A percentile compares a stretch with the other conserved stretches of the same genome.
Conservation (phyloP, 2,113 vertebrate species). For the Petrocephalus microphthalmus region DNA sequence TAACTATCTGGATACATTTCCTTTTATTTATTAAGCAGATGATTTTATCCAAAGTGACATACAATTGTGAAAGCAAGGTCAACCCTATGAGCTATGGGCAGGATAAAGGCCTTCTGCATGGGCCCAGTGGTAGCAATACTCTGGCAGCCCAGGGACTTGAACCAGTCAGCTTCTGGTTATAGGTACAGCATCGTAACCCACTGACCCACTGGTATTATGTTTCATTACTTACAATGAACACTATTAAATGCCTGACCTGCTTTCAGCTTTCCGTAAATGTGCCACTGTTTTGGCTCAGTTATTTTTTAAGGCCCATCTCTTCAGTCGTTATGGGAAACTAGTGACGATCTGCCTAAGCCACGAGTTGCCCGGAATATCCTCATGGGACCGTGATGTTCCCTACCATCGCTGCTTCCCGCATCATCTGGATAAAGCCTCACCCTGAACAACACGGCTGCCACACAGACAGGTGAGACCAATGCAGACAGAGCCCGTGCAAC, state of each 20-base stretch:
- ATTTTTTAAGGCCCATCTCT: neutral
- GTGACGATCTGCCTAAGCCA: neutral
- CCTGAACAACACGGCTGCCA: conserved; percentile 23
- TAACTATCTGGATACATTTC: neutral
- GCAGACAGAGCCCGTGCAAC: conserved; percentile 48
- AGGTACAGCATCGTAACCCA: neutral
- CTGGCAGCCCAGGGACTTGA: neutral
- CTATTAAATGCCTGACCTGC: neutral
- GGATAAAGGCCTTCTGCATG: neutral
- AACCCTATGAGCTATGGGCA: neutral
- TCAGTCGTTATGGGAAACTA: neutral
- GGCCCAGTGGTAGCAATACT: neutral
- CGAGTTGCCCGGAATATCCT: neutral
- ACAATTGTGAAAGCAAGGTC: neutral
- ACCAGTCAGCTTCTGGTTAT: neutral
- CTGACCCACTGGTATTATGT: neutral
- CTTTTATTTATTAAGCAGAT: neutral
- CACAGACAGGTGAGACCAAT: conserved; percentile 38
- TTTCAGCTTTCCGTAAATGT: neutral
- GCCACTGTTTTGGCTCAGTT: neutral
- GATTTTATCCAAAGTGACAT: neutral
- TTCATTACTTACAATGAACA: neutral
- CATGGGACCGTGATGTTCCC: neutral
- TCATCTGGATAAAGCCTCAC: conserved; percentile 69
- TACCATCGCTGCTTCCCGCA: conserved; percentile 28